These are phyloP conservation scores for Rallus crepitans DNA, from an alignment of 2,797 vertebrate genomes.

Conservation along the genomic window DNA sequence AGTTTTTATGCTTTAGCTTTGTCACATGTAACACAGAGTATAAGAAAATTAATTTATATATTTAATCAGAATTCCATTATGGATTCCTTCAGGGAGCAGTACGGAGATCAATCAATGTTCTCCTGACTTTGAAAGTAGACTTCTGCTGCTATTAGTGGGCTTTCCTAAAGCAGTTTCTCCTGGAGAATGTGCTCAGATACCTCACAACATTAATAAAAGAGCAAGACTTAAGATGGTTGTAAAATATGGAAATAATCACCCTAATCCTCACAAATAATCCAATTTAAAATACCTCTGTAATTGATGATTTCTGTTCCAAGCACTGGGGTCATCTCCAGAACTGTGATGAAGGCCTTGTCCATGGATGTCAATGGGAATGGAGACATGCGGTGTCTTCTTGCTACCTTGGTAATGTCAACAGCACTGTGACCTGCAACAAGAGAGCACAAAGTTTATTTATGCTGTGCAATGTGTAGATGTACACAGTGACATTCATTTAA, in stretches of 20 bases:
- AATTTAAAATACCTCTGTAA: slow-evolving; percentile 88
- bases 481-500: neutral
- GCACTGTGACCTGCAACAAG: slow-evolving; percentile 92
- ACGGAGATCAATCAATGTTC: neutral
- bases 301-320: slow-evolving; percentile 98
- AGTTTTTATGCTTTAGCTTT: neutral
- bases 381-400: slow-evolving; percentile 97
- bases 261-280: neutral
- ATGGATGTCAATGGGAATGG: slow-evolving; percentile 98
- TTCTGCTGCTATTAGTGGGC: neutral
- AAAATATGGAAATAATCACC: neutral
- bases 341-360: slow-evolving; percentile 99
- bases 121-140: neutral
- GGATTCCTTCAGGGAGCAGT: neutral
- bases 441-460: slow-evolving; percentile 9
- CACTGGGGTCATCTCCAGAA: slow-evolving; percentile 98
- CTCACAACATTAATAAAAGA: neutral
- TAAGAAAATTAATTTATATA: neutral
- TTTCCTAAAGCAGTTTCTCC: neutral
- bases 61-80: neutral
- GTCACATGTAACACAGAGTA: neutral
- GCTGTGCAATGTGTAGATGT: neutral
- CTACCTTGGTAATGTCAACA: slow-evolving; percentile 98
- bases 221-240: neutral
- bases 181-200: neutral